Evolutionary conservation across 2,113 vertebrate genomes (phyloP).

Genomic region (Podocnemis expansa): DNA sequence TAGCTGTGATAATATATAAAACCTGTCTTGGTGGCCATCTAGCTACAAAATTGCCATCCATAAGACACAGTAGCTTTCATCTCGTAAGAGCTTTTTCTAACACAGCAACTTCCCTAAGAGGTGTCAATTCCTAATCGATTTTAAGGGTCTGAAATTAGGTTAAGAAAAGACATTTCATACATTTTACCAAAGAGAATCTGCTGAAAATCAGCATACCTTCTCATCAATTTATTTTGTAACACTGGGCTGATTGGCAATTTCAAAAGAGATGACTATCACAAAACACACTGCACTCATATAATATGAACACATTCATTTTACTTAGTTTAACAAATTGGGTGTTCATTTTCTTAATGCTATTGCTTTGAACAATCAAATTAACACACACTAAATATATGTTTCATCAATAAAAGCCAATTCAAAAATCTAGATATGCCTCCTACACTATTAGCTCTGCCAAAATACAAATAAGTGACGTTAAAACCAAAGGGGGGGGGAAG

Average conservation of each 20-base stretch:
- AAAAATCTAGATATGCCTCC: background rate
- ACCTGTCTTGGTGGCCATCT: conserved; percentile 25
- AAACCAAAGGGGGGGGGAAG: background rate
- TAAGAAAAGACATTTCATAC: background rate
- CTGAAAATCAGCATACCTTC: background rate
- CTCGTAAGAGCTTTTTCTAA: background rate
- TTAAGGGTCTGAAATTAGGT: background rate
- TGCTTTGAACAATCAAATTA: background rate
- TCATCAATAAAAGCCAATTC: background rate
- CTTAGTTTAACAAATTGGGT: background rate
- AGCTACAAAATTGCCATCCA: conserved; percentile 23
- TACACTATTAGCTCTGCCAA: background rate
- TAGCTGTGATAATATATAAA: conserved; percentile 55
- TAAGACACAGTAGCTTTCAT: conserved; percentile 27
- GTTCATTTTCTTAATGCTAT: background rate
- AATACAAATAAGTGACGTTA: background rate
- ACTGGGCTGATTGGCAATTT: background rate
- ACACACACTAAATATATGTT: background rate
- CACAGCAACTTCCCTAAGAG: background rate
- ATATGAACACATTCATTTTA: background rate
- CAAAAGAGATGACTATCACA: background rate
- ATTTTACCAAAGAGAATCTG: background rate
- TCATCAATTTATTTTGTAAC: background rate
- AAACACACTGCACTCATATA: background rate
- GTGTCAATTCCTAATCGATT: background rate